These are phyloP conservation scores for Eristalis arbustorum DNA, from an alignment of 2,888 invertebrate species.

Conservation along the genomic window DNA sequence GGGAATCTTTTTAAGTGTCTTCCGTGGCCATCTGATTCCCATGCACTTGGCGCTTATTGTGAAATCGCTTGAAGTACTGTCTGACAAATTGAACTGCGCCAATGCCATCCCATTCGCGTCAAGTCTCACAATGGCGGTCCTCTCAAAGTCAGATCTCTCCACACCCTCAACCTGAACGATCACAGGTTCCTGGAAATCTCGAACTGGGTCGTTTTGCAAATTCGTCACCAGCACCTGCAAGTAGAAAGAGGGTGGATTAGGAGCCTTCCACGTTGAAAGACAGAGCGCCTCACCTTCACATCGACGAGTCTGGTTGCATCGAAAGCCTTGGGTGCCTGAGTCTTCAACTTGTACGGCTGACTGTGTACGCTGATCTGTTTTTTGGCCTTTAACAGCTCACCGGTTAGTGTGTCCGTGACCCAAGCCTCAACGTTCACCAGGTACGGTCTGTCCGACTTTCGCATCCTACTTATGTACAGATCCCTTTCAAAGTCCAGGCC, in stretches of 20 bases:
- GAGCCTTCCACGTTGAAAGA: neutral
- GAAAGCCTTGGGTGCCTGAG: neutral
- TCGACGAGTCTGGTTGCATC: neutral
- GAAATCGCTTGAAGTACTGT: too few species aligned
- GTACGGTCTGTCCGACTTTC: neutral
- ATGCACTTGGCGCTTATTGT: too few species aligned
- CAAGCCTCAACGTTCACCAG: neutral
- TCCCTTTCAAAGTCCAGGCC: neutral
- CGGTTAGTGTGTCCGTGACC: neutral
- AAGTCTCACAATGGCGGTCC: neutral
- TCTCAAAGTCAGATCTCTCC: neutral
- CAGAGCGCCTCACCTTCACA: neutral
- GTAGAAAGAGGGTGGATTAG: neutral
- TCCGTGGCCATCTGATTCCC: too few species aligned
- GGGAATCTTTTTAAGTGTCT: too few species aligned
- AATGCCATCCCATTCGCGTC: neutral
- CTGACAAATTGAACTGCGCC: neutral
- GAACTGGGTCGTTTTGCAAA: neutral
- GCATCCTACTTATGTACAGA: neutral
- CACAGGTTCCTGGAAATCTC: neutral
- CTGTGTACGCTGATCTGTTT: neutral
- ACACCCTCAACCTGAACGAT: neutral
- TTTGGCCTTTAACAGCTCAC: neutral
- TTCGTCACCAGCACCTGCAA: neutral
- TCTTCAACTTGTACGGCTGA: neutral